Evolutionary conservation across 2,888 invertebrate species (phyloP), one percentile per base, ranked within the genome.

Genomic region (Panopea generosa): DNA sequence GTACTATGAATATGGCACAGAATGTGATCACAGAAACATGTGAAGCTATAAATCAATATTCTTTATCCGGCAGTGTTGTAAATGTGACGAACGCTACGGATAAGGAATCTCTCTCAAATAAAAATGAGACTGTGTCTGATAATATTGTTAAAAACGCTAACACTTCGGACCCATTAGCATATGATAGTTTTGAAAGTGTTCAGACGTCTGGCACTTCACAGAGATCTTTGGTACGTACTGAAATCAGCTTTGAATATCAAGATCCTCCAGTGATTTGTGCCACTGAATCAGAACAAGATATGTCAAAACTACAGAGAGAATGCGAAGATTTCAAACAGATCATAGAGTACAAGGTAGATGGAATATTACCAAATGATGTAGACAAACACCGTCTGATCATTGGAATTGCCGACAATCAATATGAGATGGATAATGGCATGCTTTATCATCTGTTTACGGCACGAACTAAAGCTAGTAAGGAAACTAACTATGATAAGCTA

Each of bases 291-390:
- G 67, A 59, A 22, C 38, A 57, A 16, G 59, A 67, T n/a, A 50
- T 67, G 40, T 6, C 59, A 2, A 60, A 40, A 7, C 3, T 56
- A n/a, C 76, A 76, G 38, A 20, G 45, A 52, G 50, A 70, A 49
- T 76, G 76, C 33, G 14, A 55, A 38, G 76, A 76, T 43, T 76
- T 71, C 18, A 56, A 53, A 43, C 49, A 67, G 7, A 59, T 71
- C 4, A 68, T 68, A 16, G 38, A 43, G 7, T 76, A 71, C 22
- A 38, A 67, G 1, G 52, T 63, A 43, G 16, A 56, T 16, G 27
- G 40, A 4, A 71, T 22, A 47, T 26, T 76, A 7, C 76, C 76
- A 22, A 63, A 66, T 26, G 67, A 76, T 29, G 27, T 52, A 27
- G 56, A 62, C 9, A 38, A 45, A 22, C 45, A 57, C 50, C 38